Evolutionary conservation across 2,888 invertebrate species (phyloP).

Genomic region (Acanthopleura granulata): DNA sequence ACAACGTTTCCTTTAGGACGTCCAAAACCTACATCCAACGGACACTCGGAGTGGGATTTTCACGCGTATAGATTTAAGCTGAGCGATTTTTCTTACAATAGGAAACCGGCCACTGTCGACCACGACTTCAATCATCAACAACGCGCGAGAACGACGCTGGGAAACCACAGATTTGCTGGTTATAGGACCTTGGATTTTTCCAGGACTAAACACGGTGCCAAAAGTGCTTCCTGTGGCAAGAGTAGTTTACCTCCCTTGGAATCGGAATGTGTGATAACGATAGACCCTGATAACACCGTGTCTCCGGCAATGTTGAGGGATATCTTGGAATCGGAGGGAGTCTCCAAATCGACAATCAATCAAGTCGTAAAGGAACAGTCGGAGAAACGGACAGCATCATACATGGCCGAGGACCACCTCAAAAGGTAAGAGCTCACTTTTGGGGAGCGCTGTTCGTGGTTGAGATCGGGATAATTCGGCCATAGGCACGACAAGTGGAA

Average conservation of each 20-base stretch:
- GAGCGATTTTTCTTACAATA: neutral
- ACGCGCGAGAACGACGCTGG: neutral
- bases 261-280: neutral
- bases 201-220: neutral
- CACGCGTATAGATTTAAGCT: neutral
- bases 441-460: too few species aligned
- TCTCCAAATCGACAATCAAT: conserved; percentile 14
- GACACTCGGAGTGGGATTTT: conserved; percentile 1
- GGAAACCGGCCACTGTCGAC: neutral
- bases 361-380: conserved; percentile 14
- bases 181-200: neutral
- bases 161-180: neutral
- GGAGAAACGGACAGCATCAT: neutral
- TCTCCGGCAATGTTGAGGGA: conserved; percentile 40
- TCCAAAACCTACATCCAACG: neutral
- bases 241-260: conserved; percentile 6
- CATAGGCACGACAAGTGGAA: too few species aligned
- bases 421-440: neutral
- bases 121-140: neutral
- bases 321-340: conserved; percentile 41
- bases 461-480: too few species aligned
- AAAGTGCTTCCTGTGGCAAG: neutral
- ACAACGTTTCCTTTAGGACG: neutral
- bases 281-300: conserved; percentile 11
- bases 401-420: neutral